Base-by-base conservation (phyloP, 2,113 vertebrate genomes). In the Micromys minutus region DNA sequence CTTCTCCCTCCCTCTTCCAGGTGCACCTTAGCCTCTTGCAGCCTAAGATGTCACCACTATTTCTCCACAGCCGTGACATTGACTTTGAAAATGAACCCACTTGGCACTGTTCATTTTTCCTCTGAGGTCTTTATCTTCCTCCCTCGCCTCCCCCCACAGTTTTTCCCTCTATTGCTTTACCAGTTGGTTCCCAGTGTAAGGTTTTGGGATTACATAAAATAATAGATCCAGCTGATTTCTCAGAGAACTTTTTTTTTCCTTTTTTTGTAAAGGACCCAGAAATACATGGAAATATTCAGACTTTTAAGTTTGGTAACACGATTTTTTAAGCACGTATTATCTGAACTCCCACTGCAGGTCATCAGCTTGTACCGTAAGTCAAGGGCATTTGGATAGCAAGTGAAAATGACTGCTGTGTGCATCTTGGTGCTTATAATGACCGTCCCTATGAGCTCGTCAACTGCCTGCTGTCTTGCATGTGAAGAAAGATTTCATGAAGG, bases 31-130 rank as follows among this genome's bases (percentile, higher is more conserved):
- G 39, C 61, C 34, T 86, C 77, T 94, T 94, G 26, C 22, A 95
- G 39, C 24, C 26, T 65, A 69, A 89, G 39, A 74, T 19, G 55
- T 2, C 31, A 2, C 39, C 61, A 80, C 45, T 13, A 74, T 50
- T 93, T 90, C 19, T 94, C 45, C 63, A 94, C 93, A 86, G 72
- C 42, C 47, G 47, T 80, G 69, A 55, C 24, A n/a, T 69, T 92
- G 80, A 22, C 36, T 80, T 80, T 67, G 17, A 52, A 57, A 59
- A 89, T 39, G 17, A 31, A 31, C 29, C 26, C 15, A 72, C 1
- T 17, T 29, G 3, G 3, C 89, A 7, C 65, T 77, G 88, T 47
- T 90, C 63, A 67, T 57, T 93, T 71, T 91, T 67, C n/a, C 71
- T 93, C 89, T 92, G 42, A 17, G 50, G 50, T 50, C 31, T n/a